These are phyloP conservation scores for Dendroctonus valens DNA, from an alignment of 1,140 invertebrate species.

Conservation along the genomic window DNA sequence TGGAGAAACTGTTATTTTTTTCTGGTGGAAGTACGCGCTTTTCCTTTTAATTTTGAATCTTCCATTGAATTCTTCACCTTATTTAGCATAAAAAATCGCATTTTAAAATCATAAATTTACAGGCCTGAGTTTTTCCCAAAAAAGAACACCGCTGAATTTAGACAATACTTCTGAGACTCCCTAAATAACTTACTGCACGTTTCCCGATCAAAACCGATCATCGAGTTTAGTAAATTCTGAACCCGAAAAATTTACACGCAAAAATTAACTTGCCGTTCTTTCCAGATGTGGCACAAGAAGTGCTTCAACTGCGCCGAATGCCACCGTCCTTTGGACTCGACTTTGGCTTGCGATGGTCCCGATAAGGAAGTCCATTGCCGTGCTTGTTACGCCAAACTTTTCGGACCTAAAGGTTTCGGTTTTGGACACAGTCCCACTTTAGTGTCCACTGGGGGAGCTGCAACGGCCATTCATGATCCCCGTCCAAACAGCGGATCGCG, in stretches of 20 bases:
- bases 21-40: too few relatives aligned
- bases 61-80: too few relatives aligned
- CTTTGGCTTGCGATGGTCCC: slow-evolving; percentile 84
- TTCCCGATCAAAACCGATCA: too few relatives aligned
- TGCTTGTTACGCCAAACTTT: slow-evolving; percentile 85
- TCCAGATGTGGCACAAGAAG: slow-evolving; percentile 89
- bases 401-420: slow-evolving; percentile 88
- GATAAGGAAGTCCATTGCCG: slow-evolving; percentile 87
- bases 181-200: too few relatives aligned
- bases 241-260: background rate
- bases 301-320: slow-evolving; percentile 93
- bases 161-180: background rate
- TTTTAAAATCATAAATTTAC: too few relatives aligned
- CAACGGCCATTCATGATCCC: slow-evolving; percentile 61
- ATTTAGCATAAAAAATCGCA: too few relatives aligned
- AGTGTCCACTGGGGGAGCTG: slow-evolving; percentile 71
- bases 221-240: background rate
- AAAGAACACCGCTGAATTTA: too few relatives aligned
- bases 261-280: too few relatives aligned
- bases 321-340: slow-evolving; percentile 90
- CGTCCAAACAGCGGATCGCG: slow-evolving; percentile 58
- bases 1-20: too few relatives aligned
- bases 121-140: too few relatives aligned
- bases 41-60: too few relatives aligned
- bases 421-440: slow-evolving; percentile 84